Percentiles rank a stretch among this genome's conserved stretches.
Evolutionary conservation across 1,140 invertebrate genomes (phyloP).

Genomic region (Ectropis grisescens): DNA sequence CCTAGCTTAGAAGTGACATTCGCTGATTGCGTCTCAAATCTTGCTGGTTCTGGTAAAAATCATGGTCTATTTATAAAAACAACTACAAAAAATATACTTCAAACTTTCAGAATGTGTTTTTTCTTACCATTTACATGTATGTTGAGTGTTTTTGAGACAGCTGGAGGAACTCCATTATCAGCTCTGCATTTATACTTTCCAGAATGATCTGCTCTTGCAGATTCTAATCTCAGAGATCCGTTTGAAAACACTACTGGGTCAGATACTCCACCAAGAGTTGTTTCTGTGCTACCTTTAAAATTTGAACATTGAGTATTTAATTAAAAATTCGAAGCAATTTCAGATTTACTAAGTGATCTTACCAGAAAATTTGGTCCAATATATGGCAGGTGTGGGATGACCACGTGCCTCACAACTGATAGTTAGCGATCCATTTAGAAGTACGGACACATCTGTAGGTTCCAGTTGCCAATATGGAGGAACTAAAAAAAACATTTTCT

Average conservation of each 20-base stretch:
- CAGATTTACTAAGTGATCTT: conserved; percentile 3
- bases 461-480: conserved; percentile 88
- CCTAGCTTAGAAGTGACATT: conserved; percentile 79
- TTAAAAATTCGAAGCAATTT: background rate
- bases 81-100: too few species aligned
- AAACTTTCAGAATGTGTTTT: too few species aligned
- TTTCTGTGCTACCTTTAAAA: conserved; percentile 50
- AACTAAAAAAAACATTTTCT: conserved; percentile 73
- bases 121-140: conserved; percentile 83
- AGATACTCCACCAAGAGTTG: conserved; percentile 47
- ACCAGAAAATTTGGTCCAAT: conserved; percentile 76
- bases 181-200: conserved; percentile 90
- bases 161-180: conserved; percentile 86
- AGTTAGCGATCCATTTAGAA: conserved; percentile 80
- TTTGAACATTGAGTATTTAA: conserved; percentile 3
- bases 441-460: conserved; percentile 80
- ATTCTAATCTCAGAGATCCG: conserved; percentile 79
- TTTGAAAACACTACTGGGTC: conserved; percentile 72
- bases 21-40: conserved; percentile 80
- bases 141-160: conserved; percentile 81
- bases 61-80: too few species aligned
- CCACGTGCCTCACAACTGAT: conserved; percentile 85
- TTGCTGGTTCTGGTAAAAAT: conserved; percentile 81
- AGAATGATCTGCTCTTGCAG: conserved; percentile 80
- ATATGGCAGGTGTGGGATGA: conserved; percentile 82